These are phyloP conservation scores for Drosophila chauvacae DNA, from an alignment of 1,140 invertebrate species.

Conservation along the genomic window DNA sequence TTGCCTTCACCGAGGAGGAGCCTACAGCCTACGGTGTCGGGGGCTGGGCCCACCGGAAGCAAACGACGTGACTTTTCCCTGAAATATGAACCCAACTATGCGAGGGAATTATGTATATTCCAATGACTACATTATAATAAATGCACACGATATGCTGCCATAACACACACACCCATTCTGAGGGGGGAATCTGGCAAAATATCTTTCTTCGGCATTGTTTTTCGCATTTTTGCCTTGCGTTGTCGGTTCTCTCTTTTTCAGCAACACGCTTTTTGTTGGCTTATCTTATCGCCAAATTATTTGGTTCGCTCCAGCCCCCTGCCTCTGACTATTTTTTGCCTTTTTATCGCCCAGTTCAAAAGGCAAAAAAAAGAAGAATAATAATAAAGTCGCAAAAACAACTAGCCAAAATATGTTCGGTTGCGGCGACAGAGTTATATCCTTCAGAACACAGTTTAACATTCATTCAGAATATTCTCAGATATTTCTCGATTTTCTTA, in stretches of 20 bases:
- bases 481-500: background rate
- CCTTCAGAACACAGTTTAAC: background rate
- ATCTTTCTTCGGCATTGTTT: constrained; percentile 22
- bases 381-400: constrained; percentile 58
- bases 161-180: constrained; percentile 8
- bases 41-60: constrained; percentile 73
- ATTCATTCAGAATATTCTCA: background rate
- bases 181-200: constrained; percentile 15
- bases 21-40: background rate
- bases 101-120: constrained; percentile 54
- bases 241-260: constrained; percentile 14
- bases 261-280: constrained; percentile 46
- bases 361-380: constrained; percentile 40
- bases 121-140: constrained; percentile 41
- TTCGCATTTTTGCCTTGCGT: background rate
- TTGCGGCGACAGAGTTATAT: constrained; percentile 19
- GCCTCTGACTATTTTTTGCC: constrained; percentile 26
- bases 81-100: constrained; percentile 68
- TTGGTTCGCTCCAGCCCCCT: constrained; percentile 9
- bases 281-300: constrained; percentile 74
- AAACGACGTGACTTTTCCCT: constrained; percentile 84
- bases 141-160: constrained; percentile 22
- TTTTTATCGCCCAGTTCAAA: constrained; percentile 71
- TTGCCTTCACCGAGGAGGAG: constrained; percentile 39
- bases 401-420: constrained; percentile 20